Evolutionary conservation across 2,113 vertebrate species (phyloP).

Genomic region (Merops nubicus): DNA sequence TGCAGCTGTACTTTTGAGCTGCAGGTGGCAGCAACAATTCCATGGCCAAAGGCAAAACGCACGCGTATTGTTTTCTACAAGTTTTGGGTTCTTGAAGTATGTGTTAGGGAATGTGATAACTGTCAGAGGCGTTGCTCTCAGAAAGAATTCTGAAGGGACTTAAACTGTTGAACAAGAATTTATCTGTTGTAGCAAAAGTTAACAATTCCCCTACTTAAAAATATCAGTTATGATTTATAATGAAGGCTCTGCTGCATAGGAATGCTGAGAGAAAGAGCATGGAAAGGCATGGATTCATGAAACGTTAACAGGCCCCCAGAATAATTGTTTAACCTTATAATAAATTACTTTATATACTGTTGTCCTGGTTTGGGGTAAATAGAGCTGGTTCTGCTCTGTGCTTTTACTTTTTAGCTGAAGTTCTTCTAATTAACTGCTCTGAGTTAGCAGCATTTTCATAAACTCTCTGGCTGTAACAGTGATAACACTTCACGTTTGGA

Average conservation of each 20-base stretch:
- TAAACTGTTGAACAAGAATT: not conserved
- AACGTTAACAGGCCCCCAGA: not conserved
- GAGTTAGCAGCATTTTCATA: too few relatives aligned
- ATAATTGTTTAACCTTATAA: not conserved
- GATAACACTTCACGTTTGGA: too few relatives aligned
- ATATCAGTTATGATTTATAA: not conserved
- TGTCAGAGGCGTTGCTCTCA: not conserved
- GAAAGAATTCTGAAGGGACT: not conserved
- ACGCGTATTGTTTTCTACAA: not conserved
- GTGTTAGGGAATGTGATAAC: not conserved
- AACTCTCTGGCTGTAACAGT: too few relatives aligned
- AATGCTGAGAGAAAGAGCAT: not conserved
- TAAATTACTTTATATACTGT: not conserved
- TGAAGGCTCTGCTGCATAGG: not conserved
- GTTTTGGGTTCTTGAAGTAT: not conserved
- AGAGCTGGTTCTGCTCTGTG: too few relatives aligned
- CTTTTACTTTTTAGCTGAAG: too few relatives aligned
- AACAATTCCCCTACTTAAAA: not conserved
- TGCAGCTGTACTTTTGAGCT: not conserved
- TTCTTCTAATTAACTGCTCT: too few relatives aligned
- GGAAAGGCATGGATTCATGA: not conserved
- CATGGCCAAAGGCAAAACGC: not conserved
- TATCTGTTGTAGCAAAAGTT: not conserved
- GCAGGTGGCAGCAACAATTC: constrained; percentile 45
- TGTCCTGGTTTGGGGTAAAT: too few relatives aligned